Evolutionary conservation across 2,797 vertebrate genomes (phyloP).

Genomic region (Sebastolobus alascanus): DNA sequence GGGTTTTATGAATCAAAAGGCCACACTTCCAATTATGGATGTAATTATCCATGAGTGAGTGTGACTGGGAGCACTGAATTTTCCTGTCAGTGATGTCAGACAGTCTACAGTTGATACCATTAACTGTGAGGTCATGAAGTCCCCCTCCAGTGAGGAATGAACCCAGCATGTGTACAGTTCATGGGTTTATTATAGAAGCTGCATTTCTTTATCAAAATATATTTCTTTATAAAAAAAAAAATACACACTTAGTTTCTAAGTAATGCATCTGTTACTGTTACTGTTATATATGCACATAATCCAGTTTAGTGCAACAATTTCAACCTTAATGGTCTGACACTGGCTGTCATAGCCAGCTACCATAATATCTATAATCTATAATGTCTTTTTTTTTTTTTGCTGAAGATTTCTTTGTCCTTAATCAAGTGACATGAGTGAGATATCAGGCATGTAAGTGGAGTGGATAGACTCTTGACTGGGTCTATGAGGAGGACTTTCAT

Average conservation of each 20-base stretch:
- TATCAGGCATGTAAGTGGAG: too few relatives aligned
- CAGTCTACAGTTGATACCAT: not conserved
- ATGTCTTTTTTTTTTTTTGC: too few relatives aligned
- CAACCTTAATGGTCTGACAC: too few relatives aligned
- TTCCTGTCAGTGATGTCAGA: not conserved
- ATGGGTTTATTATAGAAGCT: not conserved
- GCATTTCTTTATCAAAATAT: not conserved
- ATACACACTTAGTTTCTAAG: not conserved
- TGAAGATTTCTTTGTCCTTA: too few relatives aligned
- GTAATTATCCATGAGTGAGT: not conserved
- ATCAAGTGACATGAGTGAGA: too few relatives aligned
- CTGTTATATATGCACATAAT: not conserved
- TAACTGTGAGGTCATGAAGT: not conserved
- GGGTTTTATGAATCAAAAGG: constrained; percentile 64
- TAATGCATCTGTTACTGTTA: not conserved
- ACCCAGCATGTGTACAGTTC: not conserved
- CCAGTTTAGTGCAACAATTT: too few relatives aligned
- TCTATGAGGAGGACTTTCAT: too few relatives aligned
- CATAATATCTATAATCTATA: too few relatives aligned
- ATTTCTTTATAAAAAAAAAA: not conserved
- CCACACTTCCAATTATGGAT: constrained; percentile 41
- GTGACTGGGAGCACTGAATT: not conserved
- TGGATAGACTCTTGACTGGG: too few relatives aligned
- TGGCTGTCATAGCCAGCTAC: too few relatives aligned
- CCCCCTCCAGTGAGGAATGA: not conserved